Evolutionary conservation across 1,140 invertebrate genomes (phyloP), one percentile per base, ranked within the genome.

Genomic region (Procambarus clarkii): DNA sequence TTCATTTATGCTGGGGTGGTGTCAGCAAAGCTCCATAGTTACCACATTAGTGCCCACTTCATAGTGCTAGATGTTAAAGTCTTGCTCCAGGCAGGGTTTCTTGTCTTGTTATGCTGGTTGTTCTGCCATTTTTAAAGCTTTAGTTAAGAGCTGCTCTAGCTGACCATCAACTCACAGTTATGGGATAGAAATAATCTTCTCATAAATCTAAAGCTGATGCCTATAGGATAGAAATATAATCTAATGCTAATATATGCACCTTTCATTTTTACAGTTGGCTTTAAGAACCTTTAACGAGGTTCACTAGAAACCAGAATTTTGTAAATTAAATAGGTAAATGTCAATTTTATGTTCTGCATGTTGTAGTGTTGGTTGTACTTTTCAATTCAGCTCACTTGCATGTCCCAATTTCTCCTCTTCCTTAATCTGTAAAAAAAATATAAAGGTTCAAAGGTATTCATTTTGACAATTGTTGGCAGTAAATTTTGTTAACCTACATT

Each of bases 301-400:
- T 91, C 90, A 86, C 77, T 91, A 91, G 90, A 86, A 86, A 86
- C 90, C 90, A 91, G 90, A 87, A 84, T 91, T 91, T 86, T 82
- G 48, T 91, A 86, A 80, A 91, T 54, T 91, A 83, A 91, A 91
- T 91, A 91, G 90, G 90, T 91, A 91, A 91, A 91, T 91, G 83
- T 74, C 76, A 74, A 60, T 86, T 81, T 91, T 91, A 44, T 91
- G 83, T 91, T 91, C 60, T 91, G 89, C 89, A 91, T 91, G 89
- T 71, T 69, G 58, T 91, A 91, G 76, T 24, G 2, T 86, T 88
- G 86, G 86, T 54, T 80, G 21, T 78, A n/a, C 48, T 8, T 86
- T 21, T 78, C 50, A 77, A 11, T 54, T 60, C 85, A 78, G 21
- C 85, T 78, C 46, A 54, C 34, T 54, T 81, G 79, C 79, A 81